Evolutionary conservation across 2,888 invertebrate genomes (phyloP).

Genomic region (Idaea straminata): DNA sequence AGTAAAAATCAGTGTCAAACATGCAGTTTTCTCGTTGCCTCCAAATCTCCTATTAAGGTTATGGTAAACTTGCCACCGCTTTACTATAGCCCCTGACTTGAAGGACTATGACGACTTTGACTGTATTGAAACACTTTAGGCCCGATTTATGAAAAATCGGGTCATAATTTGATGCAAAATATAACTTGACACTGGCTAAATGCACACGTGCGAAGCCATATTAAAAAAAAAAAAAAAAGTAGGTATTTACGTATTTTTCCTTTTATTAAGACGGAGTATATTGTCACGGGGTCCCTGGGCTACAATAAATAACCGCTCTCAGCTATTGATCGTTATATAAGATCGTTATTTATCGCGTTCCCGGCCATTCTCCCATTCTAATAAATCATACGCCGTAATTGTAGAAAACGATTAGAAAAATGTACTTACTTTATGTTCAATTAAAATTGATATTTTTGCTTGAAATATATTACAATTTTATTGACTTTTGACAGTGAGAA

Average conservation of each 20-base stretch:
- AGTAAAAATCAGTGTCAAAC: too few relatives aligned
- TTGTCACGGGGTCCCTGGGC: neutral
- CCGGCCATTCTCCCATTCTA: conserved; percentile 16
- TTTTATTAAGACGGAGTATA: neutral
- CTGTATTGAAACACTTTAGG: too few relatives aligned
- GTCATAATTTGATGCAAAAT: too few relatives aligned
- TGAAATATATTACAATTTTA: neutral
- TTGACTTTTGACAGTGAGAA: neutral
- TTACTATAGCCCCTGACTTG: too few relatives aligned
- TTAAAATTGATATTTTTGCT: neutral
- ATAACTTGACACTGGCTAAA: too few relatives aligned
- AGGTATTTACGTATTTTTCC: neutral
- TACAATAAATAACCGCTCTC: conserved; percentile 4
- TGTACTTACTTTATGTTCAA: neutral
- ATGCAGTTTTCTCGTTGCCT: too few relatives aligned
- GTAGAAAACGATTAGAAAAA: conserved; percentile 11
- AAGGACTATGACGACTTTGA: too few relatives aligned
- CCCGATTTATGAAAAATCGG: too few relatives aligned
- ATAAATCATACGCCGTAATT: conserved; percentile 30
- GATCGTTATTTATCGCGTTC: conserved; percentile 29
- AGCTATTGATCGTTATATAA: conserved; percentile 29
- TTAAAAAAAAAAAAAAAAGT: too few relatives aligned
- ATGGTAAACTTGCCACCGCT: too few relatives aligned
- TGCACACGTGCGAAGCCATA: too few relatives aligned
- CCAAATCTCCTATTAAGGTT: too few relatives aligned